Evolutionary conservation across 2,888 invertebrate species (phyloP).

Genomic region (Megamerina dolium): DNA sequence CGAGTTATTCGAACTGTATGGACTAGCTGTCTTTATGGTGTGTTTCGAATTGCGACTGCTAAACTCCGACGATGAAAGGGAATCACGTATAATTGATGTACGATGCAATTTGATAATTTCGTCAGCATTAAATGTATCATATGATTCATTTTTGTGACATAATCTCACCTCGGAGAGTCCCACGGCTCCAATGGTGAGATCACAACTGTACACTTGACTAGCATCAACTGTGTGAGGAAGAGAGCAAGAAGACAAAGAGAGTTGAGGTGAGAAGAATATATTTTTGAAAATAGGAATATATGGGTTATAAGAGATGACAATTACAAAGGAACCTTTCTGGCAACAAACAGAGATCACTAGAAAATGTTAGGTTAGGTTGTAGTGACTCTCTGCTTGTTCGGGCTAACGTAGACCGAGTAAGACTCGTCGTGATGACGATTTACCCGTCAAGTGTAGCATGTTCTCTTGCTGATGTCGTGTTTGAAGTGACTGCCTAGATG

Average conservation of each 20-base stretch:
- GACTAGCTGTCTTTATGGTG: conserved; percentile 46
- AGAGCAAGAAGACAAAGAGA: background rate
- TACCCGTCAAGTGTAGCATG: too few species aligned
- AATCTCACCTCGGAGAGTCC: conserved; percentile 48
- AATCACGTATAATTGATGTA: conserved; percentile 40
- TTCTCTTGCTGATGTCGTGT: too few species aligned
- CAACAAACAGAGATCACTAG: too few species aligned
- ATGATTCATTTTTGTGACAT: conserved; percentile 47
- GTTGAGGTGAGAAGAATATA: too few species aligned
- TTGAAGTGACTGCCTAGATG: too few species aligned
- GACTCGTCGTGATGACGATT: too few species aligned
- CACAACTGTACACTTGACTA: conserved; percentile 48
- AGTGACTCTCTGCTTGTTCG: too few species aligned
- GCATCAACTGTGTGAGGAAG: conserved; percentile 36
- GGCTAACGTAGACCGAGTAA: too few species aligned
- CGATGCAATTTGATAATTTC: conserved; percentile 45
- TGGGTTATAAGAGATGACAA: too few species aligned
- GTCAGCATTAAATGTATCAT: conserved; percentile 45
- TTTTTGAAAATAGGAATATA: too few species aligned
- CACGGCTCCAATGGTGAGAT: conserved; percentile 48
- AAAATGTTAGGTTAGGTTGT: too few species aligned
- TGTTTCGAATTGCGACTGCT: conserved; percentile 48
- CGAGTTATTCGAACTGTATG: conserved; percentile 49
- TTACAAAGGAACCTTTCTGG: too few species aligned
- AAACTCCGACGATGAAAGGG: conserved; percentile 46